Base-by-base conservation (phyloP, 2,797 vertebrate species). In the Danio kyathit region DNA sequence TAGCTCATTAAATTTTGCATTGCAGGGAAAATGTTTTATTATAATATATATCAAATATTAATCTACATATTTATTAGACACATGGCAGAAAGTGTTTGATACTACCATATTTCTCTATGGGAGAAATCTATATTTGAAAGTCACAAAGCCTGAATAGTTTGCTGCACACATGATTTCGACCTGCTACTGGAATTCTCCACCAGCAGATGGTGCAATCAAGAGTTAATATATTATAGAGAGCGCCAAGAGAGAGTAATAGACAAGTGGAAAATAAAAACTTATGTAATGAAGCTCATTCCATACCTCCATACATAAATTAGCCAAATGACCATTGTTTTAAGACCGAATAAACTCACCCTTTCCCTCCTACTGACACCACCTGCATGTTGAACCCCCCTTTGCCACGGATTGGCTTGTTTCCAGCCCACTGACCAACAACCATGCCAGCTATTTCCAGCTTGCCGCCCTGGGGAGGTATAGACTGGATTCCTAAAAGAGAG, bases 361-460 rank as follows among this genome's bases (percentile, higher is more conserved):
- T 95, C 81, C 96, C 96, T 77, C 95, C 95, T 48, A 97, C 96
- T 7, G 96, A 97, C 86, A 98, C 96, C 88, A 98, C 96, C 88
- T 96, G 96, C 94, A 97, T 95, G 90, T 96, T 96, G 89, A 97
- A 96, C 11, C 95, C 95, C 57, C 96, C 96, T 89, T 94, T 94
- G 16, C 95, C 95, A 56, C 95, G 95, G n/a, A 95, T 84, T 10
- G 96, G 95, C 86, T 96, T 96, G 92, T 96, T 97, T 70, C 96
- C 96, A 11, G 96, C 96, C 96, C 96, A 97, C 86, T 97, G 96
- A 70, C 96, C 96, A 16, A 97, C 96, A 48, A 97, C 96, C 96
- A 97, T 98, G 54, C 96, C 96, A 9, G 96, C 96, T 38, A 97
- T 98, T 90, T 98, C 96, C 90, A 98, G 88, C 86, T 98, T 97